Evolutionary conservation across 2,888 invertebrate species (phyloP).

Genomic region (Crioceris asparagi): DNA sequence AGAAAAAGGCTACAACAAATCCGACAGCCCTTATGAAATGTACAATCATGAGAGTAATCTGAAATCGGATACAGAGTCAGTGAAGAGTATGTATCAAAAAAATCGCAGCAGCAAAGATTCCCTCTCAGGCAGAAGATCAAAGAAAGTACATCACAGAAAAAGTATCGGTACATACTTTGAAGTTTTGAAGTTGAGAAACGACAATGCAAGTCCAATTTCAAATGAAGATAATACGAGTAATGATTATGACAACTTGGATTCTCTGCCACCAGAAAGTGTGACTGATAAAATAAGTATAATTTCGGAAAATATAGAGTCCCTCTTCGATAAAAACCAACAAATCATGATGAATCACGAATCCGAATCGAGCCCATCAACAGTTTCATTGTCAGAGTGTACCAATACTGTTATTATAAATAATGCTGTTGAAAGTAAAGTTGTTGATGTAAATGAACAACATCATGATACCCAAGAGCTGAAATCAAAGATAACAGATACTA

Average conservation of each 20-base stretch:
- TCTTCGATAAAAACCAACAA: slow-evolving; percentile 34
- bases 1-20: slow-evolving; percentile 29
- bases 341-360: slow-evolving; percentile 40
- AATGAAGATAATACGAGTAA: slow-evolving; percentile 47
- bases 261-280: slow-evolving; percentile 40
- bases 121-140: slow-evolving; percentile 25
- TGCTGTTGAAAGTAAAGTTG: slow-evolving; percentile 3
- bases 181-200: slow-evolving; percentile 35
- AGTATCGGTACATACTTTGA: slow-evolving; percentile 37
- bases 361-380: slow-evolving; percentile 41
- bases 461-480: slow-evolving; percentile 9
- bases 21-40: slow-evolving; percentile 20
- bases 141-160: slow-evolving; percentile 31
- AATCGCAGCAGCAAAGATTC: slow-evolving; percentile 30
- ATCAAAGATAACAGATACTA: slow-evolving; percentile 38
- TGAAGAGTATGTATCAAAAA: slow-evolving; percentile 27
- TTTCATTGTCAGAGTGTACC: slow-evolving; percentile 44
- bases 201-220: slow-evolving; percentile 36
- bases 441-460: slow-evolving; percentile 1
- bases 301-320: slow-evolving; percentile 47
- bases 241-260: slow-evolving; percentile 36
- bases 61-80: slow-evolving; percentile 20
- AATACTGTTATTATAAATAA: slow-evolving; percentile 24
- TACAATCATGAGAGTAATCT: slow-evolving; percentile 14
- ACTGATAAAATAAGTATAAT: slow-evolving; percentile 47